Evolutionary conservation across 2,888 invertebrate genomes (phyloP).

Genomic region (Neoscelio sp.): DNA sequence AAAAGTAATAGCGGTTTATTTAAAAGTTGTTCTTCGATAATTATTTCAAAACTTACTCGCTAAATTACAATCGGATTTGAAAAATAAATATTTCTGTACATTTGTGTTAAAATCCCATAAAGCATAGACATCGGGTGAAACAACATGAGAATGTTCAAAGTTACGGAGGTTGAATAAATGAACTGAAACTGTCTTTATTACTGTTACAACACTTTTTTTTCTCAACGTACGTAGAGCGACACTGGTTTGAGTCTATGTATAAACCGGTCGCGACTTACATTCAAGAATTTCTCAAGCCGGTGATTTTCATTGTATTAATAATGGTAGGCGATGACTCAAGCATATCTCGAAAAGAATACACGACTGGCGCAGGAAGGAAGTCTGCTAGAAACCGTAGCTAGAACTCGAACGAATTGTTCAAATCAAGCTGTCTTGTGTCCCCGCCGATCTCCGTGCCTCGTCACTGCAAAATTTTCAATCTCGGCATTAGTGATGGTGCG

Average conservation of each 20-base stretch:
- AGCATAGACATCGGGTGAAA: too few relatives aligned
- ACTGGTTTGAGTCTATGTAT: constrained; percentile 50
- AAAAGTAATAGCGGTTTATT: too few relatives aligned
- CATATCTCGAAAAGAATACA: constrained; percentile 60
- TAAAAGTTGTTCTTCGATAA: too few relatives aligned
- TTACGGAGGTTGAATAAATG: constrained; percentile 52
- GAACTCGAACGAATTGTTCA: constrained; percentile 65
- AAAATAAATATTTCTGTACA: too few relatives aligned
- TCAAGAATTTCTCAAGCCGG: constrained; percentile 63
- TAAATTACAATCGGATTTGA: too few relatives aligned
- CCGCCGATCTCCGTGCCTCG: constrained; percentile 41
- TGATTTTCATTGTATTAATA: constrained; percentile 66
- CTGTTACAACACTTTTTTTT: constrained; percentile 58
- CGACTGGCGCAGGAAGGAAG: constrained; percentile 41
- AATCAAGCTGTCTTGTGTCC: constrained; percentile 62
- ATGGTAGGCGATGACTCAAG: constrained; percentile 66
- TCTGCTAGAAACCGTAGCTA: constrained; percentile 57
- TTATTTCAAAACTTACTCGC: too few relatives aligned
- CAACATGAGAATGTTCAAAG: neutral
- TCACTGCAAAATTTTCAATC: constrained; percentile 66
- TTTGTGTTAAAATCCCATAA: too few relatives aligned
- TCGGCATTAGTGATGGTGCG: constrained; percentile 55
- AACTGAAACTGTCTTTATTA: constrained; percentile 54
- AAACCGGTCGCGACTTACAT: constrained; percentile 63
- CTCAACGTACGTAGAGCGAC: constrained; percentile 42